phyloP scores from a whole-genome alignment of 2,888 invertebrate species.

The Drymonia ruficornis region DNA sequence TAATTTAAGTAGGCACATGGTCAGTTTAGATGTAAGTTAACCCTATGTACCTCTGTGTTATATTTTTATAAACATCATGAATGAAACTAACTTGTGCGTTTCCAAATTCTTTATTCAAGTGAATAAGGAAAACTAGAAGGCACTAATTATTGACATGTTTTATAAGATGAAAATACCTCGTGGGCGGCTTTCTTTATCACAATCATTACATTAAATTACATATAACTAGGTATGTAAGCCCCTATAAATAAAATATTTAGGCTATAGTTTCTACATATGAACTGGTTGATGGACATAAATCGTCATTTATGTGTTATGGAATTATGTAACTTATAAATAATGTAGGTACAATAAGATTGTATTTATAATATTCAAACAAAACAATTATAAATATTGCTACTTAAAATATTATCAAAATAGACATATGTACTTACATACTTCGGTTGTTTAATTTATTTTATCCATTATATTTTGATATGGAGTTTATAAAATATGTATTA shows the following conservation, averaged over 20 bases:
- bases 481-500: no score
- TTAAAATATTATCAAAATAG: not conserved
- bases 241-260: not conserved
- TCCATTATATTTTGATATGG: no score
- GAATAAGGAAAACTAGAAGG: conserved; percentile 29
- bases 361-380: conserved; percentile 10
- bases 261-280: not conserved
- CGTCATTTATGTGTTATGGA: not conserved
- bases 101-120: conserved; percentile 9
- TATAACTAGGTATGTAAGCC: not conserved
- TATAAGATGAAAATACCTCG: conserved; percentile 19
- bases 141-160: conserved; percentile 35
- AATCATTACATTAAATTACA: conserved; percentile 6
- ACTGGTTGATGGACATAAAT: not conserved
- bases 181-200: conserved; percentile 11
- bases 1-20: no score
- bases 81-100: not conserved
- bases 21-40: no score
- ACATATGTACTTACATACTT: no score
- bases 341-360: conserved; percentile 8
- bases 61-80: no score
- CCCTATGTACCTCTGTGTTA: no score
- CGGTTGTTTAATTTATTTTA: no score
- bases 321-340: conserved; percentile 5
- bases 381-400: conserved; percentile 5